A percentile compares a stretch with the other conserved stretches of the same genome.
These are phyloP conservation scores for Pollenia labialis DNA, from an alignment of 2,888 invertebrate species.

Conservation along the genomic window DNA sequence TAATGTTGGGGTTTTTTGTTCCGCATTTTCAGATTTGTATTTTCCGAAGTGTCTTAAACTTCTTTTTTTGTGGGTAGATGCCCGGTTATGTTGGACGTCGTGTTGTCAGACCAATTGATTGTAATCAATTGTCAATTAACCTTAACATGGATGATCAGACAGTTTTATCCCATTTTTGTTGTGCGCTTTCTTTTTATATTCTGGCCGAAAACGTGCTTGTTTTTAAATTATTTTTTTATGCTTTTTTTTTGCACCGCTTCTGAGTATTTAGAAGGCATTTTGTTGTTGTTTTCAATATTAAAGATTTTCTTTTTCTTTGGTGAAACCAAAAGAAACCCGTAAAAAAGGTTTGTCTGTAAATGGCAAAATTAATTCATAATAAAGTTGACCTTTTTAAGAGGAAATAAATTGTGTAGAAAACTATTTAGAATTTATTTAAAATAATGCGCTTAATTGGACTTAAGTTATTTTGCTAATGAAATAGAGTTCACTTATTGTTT, in stretches of 20 bases:
- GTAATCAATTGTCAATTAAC: constrained; percentile 70
- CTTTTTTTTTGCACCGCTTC: background rate
- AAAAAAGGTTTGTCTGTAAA: background rate
- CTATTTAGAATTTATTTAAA: constrained; percentile 2
- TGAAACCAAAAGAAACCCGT: no score
- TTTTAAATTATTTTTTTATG: constrained; percentile 7
- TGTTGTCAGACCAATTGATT: constrained; percentile 63
- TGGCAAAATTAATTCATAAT: background rate
- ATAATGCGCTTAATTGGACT: constrained; percentile 6
- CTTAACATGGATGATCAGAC: constrained; percentile 57
- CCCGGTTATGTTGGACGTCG: background rate
- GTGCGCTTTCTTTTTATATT: background rate
- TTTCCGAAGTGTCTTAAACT: background rate
- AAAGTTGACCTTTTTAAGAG: background rate
- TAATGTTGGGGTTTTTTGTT: background rate
- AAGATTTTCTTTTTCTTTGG: background rate
- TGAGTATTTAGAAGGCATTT: background rate
- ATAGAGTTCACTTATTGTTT: no score
- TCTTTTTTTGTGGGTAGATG: background rate
- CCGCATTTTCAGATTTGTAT: background rate
- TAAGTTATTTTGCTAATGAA: background rate
- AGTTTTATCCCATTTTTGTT: constrained; percentile 48
- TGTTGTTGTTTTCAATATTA: background rate
- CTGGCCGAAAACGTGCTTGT: background rate
- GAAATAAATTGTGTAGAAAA: background rate